These are phyloP conservation scores for Chaitophorus viminalis DNA, from an alignment of 2,888 invertebrate species.

Conservation along the genomic window DNA sequence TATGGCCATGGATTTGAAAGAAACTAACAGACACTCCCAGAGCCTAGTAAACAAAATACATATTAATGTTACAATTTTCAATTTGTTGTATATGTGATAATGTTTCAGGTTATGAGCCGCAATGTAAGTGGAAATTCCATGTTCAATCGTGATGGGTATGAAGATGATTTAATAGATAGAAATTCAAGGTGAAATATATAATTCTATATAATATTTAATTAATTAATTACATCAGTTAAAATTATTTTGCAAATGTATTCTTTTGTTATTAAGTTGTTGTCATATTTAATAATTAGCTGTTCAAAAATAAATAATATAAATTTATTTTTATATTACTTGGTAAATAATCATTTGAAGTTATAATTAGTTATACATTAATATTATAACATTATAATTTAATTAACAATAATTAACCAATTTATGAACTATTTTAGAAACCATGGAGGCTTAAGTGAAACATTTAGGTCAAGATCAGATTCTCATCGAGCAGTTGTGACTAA, in stretches of 20 bases:
- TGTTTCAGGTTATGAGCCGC: constrained; percentile 22
- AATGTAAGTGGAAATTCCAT: constrained; percentile 35
- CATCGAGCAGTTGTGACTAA: constrained; percentile 34
- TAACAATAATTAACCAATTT: background rate
- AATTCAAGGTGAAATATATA: constrained; percentile 33
- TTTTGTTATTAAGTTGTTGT: background rate
- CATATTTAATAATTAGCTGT: background rate
- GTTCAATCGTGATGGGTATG: constrained; percentile 45
- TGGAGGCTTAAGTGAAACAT: constrained; percentile 50
- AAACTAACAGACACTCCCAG: constrained; percentile 39
- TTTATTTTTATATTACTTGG: background rate
- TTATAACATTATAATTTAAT: no score
- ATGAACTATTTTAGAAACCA: constrained; percentile 20
- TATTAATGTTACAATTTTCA: background rate
- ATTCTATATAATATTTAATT: background rate
- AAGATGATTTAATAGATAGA: constrained; percentile 42
- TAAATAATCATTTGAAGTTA: no score
- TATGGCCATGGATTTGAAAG: constrained; percentile 55
- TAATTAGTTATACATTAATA: background rate
- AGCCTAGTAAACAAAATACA: constrained; percentile 27
- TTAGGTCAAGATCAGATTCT: constrained; percentile 55
- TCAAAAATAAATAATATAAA: background rate
- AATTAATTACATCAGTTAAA: no score
- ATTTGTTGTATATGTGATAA: background rate
- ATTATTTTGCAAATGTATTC: background rate